Evolutionary conservation across 2,888 invertebrate species (phyloP).

Genomic region (Lepas anatifera): DNA sequence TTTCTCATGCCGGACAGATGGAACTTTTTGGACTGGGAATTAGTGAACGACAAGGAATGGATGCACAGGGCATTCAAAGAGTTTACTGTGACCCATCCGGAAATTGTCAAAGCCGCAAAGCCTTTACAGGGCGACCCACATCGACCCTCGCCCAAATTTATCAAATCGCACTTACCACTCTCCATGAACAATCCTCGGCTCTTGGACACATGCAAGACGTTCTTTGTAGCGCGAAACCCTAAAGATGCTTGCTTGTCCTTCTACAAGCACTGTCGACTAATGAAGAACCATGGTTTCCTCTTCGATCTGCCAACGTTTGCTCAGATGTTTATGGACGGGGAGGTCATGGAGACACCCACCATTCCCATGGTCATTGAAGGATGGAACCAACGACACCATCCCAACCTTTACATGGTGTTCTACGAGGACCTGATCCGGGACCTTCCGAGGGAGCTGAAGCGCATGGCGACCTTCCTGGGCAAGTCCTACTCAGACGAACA

Average conservation of each 20-base stretch:
- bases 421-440: slow-evolving; percentile 15
- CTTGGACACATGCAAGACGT: neutral
- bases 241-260: neutral
- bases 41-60: neutral
- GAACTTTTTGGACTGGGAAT: neutral
- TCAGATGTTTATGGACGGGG: neutral
- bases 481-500: slow-evolving; percentile 16
- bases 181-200: slow-evolving; percentile 1
- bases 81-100: neutral
- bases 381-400: slow-evolving; percentile 16
- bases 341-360: neutral
- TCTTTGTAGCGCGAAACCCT: slow-evolving; percentile 2
- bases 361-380: slow-evolving; percentile 11
- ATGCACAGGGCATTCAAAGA: neutral
- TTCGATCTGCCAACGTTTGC: neutral
- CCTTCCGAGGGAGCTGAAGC: neutral
- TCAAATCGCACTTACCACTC: slow-evolving; percentile 65
- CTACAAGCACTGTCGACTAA: neutral
- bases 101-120: neutral
- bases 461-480: slow-evolving; percentile 14
- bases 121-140: neutral
- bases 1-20: neutral
- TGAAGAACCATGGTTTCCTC: neutral
- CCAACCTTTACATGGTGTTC: slow-evolving; percentile 15
- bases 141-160: slow-evolving; percentile 42